Evolutionary conservation across 2,797 vertebrate genomes (phyloP).

Genomic region (Danio kyathit): DNA sequence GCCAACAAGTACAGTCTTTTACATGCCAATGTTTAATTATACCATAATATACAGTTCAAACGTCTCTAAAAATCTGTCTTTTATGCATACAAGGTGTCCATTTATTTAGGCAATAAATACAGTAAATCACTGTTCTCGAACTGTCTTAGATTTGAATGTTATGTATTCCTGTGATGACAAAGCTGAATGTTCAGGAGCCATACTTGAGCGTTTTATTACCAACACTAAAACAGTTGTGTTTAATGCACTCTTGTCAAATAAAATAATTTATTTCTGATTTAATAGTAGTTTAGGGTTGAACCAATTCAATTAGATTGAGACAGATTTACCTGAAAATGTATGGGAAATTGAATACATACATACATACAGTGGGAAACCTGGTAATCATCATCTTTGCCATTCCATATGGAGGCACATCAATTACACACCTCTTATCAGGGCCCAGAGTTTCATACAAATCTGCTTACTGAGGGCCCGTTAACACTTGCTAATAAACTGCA

Average conservation of each 20-base stretch:
- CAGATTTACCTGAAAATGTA: neutral
- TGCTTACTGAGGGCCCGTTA: neutral
- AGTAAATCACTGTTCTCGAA: too few relatives aligned
- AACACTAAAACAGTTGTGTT: neutral
- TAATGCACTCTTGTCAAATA: neutral
- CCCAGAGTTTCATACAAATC: neutral
- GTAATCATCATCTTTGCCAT: slow-evolving; percentile 3
- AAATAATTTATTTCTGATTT: neutral
- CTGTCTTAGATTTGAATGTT: too few relatives aligned
- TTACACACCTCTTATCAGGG: neutral
- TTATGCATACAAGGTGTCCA: too few relatives aligned
- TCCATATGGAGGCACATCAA: neutral
- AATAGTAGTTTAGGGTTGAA: neutral
- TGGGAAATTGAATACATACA: too few relatives aligned
- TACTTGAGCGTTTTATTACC: neutral
- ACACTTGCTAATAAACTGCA: too few relatives aligned
- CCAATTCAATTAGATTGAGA: neutral
- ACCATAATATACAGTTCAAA: too few relatives aligned
- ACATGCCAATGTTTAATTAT: too few relatives aligned
- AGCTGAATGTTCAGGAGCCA: too few relatives aligned
- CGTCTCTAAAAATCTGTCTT: too few relatives aligned
- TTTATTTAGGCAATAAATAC: too few relatives aligned
- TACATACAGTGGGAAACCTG: slow-evolving; percentile 13
- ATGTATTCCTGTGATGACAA: too few relatives aligned
- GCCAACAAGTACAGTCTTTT: too few relatives aligned